phyloP scores from a whole-genome alignment of 2,113 vertebrate species.

The Copsychus sechellarum region DNA sequence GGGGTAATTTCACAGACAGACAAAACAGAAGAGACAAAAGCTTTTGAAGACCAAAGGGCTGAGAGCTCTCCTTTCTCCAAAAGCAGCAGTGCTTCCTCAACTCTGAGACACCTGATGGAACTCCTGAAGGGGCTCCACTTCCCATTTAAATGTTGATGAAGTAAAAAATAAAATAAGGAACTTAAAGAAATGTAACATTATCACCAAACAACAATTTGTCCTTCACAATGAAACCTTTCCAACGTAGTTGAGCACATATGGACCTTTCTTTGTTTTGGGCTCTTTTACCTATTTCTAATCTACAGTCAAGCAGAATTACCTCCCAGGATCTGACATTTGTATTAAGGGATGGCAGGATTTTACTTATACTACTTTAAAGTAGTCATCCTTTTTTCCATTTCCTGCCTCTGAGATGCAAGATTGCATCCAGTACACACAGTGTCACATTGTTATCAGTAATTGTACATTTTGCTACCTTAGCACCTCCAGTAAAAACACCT shows the following conservation, averaged over 20 bases:
- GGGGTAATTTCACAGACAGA: not conserved
- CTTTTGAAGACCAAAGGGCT: not conserved
- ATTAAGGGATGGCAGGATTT: not conserved
- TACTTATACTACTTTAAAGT: not conserved
- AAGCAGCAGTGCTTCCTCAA: not conserved
- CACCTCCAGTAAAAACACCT: not conserved
- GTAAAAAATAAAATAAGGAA: not conserved
- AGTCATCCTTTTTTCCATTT: not conserved
- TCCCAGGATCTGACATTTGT: not conserved
- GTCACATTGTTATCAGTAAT: not conserved
- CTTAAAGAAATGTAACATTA: not conserved
- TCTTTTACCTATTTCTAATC: not conserved
- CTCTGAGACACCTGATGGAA: not conserved
- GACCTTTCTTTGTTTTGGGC: not conserved
- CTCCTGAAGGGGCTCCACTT: not conserved
- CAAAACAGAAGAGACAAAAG: not conserved
- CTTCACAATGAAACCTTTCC: not conserved
- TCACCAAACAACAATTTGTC: not conserved
- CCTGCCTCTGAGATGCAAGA: not conserved
- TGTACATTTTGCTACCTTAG: constrained; percentile 30
- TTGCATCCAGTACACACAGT: not conserved
- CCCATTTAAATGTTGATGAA: not conserved
- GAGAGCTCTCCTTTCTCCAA: not conserved
- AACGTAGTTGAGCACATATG: not conserved
- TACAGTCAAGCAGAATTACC: not conserved